phyloP scores from a whole-genome alignment of 2,113 vertebrate species.

The Lota lota region DNA sequence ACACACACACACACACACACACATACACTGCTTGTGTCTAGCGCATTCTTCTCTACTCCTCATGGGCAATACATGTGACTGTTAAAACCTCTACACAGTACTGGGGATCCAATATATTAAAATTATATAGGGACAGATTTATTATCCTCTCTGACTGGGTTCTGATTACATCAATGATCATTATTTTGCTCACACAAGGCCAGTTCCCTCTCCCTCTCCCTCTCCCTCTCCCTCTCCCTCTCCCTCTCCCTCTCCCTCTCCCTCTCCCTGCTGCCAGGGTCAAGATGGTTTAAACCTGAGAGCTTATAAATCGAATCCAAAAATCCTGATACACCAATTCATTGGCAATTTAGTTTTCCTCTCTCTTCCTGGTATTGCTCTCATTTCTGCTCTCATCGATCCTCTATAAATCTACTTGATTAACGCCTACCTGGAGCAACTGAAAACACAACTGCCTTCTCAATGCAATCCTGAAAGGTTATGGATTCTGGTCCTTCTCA shows the following conservation, averaged over 20 bases:
- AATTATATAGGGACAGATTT: too few relatives aligned
- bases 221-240: constrained; percentile 6
- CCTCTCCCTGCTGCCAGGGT: not conserved
- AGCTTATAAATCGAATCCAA: constrained; percentile 40
- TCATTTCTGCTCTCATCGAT: too few relatives aligned
- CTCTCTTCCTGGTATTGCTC: not conserved
- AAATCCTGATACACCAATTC: not conserved
- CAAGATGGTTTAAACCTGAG: constrained; percentile 12
- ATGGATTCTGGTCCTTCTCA: not conserved
- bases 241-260: not conserved
- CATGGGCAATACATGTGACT: too few relatives aligned
- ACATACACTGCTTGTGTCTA: not conserved
- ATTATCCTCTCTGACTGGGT: too few relatives aligned
- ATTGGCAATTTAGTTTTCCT: constrained; percentile 7
- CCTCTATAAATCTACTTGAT: too few relatives aligned
- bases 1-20: too few relatives aligned
- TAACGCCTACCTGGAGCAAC: not conserved
- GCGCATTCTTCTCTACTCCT: not conserved
- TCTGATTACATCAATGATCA: too few relatives aligned
- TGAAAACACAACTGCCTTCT: not conserved
- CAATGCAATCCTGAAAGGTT: not conserved
- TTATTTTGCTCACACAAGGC: too few relatives aligned
- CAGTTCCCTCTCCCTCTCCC: not conserved
- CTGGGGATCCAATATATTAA: too few relatives aligned
- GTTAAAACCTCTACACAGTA: too few relatives aligned